Evolutionary conservation across 2,113 vertebrate species (phyloP), one percentile per base, ranked within the genome.

Genomic region (Dendropsophus ebraccatus): DNA sequence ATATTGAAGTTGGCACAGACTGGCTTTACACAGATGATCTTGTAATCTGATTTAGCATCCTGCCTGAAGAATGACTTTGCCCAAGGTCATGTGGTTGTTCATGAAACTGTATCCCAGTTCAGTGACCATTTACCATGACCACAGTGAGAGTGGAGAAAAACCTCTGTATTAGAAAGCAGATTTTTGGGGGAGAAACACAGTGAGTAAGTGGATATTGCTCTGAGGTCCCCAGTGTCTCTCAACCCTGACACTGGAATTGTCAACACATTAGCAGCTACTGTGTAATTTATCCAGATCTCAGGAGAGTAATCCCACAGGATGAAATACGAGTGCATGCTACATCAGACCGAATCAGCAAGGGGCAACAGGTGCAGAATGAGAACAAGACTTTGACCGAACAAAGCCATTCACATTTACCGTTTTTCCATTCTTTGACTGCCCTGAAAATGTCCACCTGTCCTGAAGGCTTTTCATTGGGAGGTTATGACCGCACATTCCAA

Each of bases 291-390:
- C 80, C 30, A 85, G 65, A 85, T 88, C 77, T 85, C 84, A 49
- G 45, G 83, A 47, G 83, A 25, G 25, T 76, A 87, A 88, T 89
- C 82, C 56, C 17, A 35, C 25, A 84, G 86, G 88, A 87, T 87
- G 87, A 72, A 83, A 1, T 7, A 67, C 0, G 13, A 17, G 82
- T 75, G 37, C 52, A 87, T 88, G 87, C 87, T 77, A 83, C 90
- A 91, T 93, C 90, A 91, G 90, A 91, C 90, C 91, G 90, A 93
- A 90, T 85, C 84, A 79, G 56, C 84, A 2, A 88, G 84, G 87
- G 85, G 86, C 88, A 89, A 90, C 90, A 91, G 89, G 88, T 91
- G 87, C 87, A 90, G 83, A 84, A 90, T 87, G 90, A 85, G 87
- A 87, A 89, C 89, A 89, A 88, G 87, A 87, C 84, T 86, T 74